phyloP scores from a whole-genome alignment of 2,797 vertebrate species.

The Taeniopygia guttata region DNA sequence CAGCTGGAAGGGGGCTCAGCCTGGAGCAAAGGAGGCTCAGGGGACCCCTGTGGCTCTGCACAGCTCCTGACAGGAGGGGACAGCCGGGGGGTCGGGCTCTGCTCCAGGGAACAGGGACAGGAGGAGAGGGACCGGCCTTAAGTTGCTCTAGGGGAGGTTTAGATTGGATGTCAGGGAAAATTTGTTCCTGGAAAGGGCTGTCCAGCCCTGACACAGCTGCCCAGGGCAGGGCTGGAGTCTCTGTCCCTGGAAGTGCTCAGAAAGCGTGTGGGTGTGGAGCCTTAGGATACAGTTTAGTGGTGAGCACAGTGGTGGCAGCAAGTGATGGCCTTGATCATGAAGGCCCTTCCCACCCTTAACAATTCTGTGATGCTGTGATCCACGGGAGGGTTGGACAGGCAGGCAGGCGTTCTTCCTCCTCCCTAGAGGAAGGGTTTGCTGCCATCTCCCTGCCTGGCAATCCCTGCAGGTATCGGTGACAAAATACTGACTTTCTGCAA shows the following conservation, averaged over 20 bases:
- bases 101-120: neutral
- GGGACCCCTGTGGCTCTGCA: neutral
- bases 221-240: neutral
- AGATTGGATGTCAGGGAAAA: neutral
- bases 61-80: rapidly evolving
- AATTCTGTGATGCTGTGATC: neutral
- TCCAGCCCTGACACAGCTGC: neutral
- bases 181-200: neutral
- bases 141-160: rapidly evolving
- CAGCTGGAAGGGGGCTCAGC: rapidly evolving
- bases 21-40: neutral
- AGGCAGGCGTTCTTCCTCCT: neutral
- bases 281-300: too few relatives aligned
- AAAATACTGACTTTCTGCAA: neutral
- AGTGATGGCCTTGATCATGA: neutral
- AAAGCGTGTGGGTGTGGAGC: rapidly evolving
- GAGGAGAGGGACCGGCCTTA: neutral
- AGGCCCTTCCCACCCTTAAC: neutral
- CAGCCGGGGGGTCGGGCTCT: rapidly evolving
- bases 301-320: neutral
- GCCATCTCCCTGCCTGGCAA: neutral
- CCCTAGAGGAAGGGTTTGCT: neutral
- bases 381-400: rapidly evolving
- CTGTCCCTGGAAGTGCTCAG: neutral
- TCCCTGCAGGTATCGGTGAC: neutral